Base-by-base conservation (phyloP, 2,113 vertebrate genomes). In the Neoarius graeffei region DNA sequence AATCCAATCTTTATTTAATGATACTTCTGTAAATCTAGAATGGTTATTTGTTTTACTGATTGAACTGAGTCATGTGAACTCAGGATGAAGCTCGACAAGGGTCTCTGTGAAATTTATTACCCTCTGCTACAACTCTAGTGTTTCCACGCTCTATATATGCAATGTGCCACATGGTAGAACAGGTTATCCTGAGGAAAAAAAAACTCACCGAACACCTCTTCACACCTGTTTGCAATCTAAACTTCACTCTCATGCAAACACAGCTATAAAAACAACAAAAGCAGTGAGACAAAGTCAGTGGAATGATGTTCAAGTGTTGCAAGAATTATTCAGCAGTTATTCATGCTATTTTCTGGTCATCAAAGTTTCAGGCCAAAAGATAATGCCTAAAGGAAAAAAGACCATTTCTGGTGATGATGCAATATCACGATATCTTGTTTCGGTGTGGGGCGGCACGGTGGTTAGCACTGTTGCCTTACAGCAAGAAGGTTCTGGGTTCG, bases 191-290 rank as follows among this genome's bases (percentile, higher is more conserved):
- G 9, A 66, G 42, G n/a, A 1, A n/a, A 30, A 79, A 35, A 30
- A 35, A 30, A 0, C 79, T 62, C 10, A 84, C 25, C 64, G 1
- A 84, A 54, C 50, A 30, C 13, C 64, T 67, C 66, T 66, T 69
- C 71, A 85, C 69, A 88, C 30, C 66, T 86, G 77, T 52, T 80
- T 64, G 76, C 84, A 54, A 79, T 74, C 9, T 19, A 77, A 20
- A 50, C 73, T 69, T 11, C 52, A 10, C 64, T 89, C 79, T 79
- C 79, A 90, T 83, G 80, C 86, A 79, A 86, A n/a, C 59, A 66
- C 19, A 81, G 83, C 52, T 88, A 83, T 23, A 27, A 56, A 69
- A 84, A 69, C 64, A 52, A 88, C 74, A 10, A 19, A 30, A 48
- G 59, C 15, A 20, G 17, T 35, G 14, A 9, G 83, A 73, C 85